Base-by-base conservation (phyloP, 2,888 invertebrate species). In the Callyntrura guangdongensis region DNA sequence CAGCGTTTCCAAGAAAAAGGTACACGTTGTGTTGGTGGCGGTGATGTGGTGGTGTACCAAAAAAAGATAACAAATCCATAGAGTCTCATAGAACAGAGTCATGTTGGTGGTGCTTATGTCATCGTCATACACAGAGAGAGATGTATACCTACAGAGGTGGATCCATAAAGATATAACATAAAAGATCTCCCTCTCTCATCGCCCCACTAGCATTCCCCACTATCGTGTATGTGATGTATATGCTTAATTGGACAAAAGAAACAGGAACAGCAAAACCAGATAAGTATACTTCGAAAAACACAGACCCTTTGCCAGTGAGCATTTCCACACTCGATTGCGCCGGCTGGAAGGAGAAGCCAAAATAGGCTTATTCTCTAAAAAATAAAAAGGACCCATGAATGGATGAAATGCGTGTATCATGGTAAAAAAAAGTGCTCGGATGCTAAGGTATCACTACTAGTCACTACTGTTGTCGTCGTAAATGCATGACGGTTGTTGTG, bases 241-340 rank as follows among this genome's bases (percentile, higher is more conserved):
- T 36, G 36, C 36, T 82, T 82, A 82, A 82, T 82, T 82, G 82
- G 22, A 82, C 82, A 82, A 82, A 82, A 64, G 82, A 82, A 64
- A 64, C 20, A 61, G 47, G 27, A 20, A n/a, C 64, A 82, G 61
- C 64, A 82, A 82, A 82, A 82, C 12, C 82, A 61, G 82, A 82
- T 82, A 79, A 79, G 53, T 20, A n/a, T 36, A 81, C 17, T 81
- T 3, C 9, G 47, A 77, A 12, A 77, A 53, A 49, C n/a, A 53
- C 9, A 82, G 82, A 22, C 61, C 61, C 47, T 82, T 82, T 64
- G 82, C 64, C 64, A 69, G 25, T 36, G 67, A 77, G 59, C 47
- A 67, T 86, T 61, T 87, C 67, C 81, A 87, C 79, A 87, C 49
- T 79, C 86, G 79, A 87, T 87, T 87, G 86, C 25, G 81, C 22